These are phyloP conservation scores for Poecilia gillii DNA, from an alignment of 2,797 vertebrate genomes.

Conservation along the genomic window DNA sequence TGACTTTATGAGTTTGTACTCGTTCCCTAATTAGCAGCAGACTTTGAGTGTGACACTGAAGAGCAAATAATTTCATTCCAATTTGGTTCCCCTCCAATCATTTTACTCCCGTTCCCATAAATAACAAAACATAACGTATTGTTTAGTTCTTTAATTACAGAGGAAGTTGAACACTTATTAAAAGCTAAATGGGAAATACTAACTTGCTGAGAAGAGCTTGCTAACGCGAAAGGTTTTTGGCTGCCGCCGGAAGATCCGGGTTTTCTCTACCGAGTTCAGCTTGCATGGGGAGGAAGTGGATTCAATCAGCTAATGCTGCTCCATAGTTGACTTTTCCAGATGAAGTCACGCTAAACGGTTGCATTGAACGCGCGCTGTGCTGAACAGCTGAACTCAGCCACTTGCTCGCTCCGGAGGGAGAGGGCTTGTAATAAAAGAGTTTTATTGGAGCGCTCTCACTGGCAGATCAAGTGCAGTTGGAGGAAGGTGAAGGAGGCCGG, in stretches of 20 bases:
- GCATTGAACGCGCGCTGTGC: slow-evolving; percentile 54
- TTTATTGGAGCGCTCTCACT: slow-evolving; percentile 56
- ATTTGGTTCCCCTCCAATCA: slow-evolving; percentile 58
- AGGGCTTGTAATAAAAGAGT: slow-evolving; percentile 56
- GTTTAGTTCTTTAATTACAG: slow-evolving; percentile 26
- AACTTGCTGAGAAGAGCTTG: slow-evolving; percentile 13
- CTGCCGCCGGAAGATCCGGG: not conserved
- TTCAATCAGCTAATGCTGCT: slow-evolving; percentile 77
- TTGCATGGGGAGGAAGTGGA: slow-evolving; percentile 32
- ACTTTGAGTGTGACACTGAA: slow-evolving; percentile 58
- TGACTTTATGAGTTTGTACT: slow-evolving; percentile 70
- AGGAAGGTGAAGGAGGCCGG: slow-evolving; percentile 34
- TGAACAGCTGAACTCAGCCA: slow-evolving; percentile 65
- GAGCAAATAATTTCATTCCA: slow-evolving; percentile 63
- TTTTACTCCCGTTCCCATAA: slow-evolving; percentile 34
- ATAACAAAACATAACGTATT: slow-evolving; percentile 36
- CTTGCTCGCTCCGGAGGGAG: slow-evolving; percentile 57
- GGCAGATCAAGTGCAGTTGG: slow-evolving; percentile 44
- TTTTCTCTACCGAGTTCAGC: slow-evolving; percentile 29
- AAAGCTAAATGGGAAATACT: slow-evolving; percentile 8
- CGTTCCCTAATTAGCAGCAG: slow-evolving; percentile 69
- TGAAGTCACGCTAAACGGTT: slow-evolving; percentile 57
- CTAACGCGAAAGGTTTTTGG: not conserved
- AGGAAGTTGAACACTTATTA: not conserved
- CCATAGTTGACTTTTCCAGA: slow-evolving; percentile 50